Percentiles rank a stretch among this genome's conserved stretches.
phyloP scores from a whole-genome alignment of 2,113 vertebrate genomes.

The Puntigrus tetrazona region DNA sequence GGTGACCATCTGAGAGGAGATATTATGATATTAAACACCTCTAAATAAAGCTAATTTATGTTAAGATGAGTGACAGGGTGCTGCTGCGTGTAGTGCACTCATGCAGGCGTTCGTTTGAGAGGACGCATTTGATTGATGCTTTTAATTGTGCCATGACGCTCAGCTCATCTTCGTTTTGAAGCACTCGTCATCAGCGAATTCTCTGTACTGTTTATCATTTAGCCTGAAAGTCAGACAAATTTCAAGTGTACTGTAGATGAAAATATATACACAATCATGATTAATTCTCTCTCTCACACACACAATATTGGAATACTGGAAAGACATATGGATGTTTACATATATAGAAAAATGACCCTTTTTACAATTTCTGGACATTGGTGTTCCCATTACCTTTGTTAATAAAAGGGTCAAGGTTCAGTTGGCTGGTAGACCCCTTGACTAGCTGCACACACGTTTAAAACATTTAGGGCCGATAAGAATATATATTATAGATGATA shows the following conservation, averaged over 20 bases:
- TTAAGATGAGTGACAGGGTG: slow-evolving; percentile 5
- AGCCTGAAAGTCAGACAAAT: slow-evolving; percentile 34
- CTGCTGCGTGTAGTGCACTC: slow-evolving; percentile 24
- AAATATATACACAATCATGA: slow-evolving; percentile 4
- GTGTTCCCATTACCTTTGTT: not conserved
- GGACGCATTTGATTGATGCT: slow-evolving; percentile 40
- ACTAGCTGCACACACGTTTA: not conserved
- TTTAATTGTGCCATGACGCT: slow-evolving; percentile 58
- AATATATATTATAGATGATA: not conserved
- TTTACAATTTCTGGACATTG: not conserved
- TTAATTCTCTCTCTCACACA: not conserved
- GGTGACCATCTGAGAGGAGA: slow-evolving; percentile 20
- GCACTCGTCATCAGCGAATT: slow-evolving; percentile 30
- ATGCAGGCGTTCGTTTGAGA: not conserved
- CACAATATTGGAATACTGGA: not conserved
- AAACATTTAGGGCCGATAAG: not conserved
- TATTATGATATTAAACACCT: slow-evolving; percentile 32
- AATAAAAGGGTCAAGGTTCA: not conserved
- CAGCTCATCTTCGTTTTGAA: slow-evolving; percentile 63
- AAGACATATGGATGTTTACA: not conserved
- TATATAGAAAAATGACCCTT: too few relatives aligned
- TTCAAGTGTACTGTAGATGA: slow-evolving; percentile 34
- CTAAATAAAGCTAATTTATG: slow-evolving; percentile 30
- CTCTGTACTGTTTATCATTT: slow-evolving; percentile 59
- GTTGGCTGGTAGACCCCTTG: not conserved